Percentiles rank a stretch among this genome's conserved stretches.
These are phyloP conservation scores for Sycophila sp. DNA, from an alignment of 1,140 invertebrate species.

Conservation along the genomic window DNA sequence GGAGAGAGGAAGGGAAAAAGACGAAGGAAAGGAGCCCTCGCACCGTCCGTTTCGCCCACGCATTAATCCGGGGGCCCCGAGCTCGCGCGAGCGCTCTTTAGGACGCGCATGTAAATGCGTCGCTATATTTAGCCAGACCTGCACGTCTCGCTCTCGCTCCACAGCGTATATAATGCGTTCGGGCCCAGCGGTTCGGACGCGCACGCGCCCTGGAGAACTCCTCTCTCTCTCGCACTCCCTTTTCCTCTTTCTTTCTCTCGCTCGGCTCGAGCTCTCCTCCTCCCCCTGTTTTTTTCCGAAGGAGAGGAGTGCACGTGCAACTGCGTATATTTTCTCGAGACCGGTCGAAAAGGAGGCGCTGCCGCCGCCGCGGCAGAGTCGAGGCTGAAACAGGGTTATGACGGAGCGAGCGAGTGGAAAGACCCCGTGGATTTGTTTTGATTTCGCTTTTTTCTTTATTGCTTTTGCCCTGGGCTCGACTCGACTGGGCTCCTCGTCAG, in stretches of 20 bases:
- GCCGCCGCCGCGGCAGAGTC: not conserved
- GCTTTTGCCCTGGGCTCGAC: not conserved
- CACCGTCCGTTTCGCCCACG: conserved; percentile 52
- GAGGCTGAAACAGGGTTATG: not conserved
- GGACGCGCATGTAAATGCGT: conserved; percentile 61
- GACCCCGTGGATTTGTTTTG: not conserved
- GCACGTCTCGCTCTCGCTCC: conserved; percentile 9
- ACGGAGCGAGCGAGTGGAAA: not conserved
- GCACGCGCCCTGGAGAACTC: not conserved
- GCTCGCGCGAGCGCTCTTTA: conserved; percentile 54
- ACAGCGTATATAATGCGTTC: conserved; percentile 52
- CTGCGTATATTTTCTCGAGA: conserved; percentile 25
- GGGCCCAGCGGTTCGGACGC: conserved; percentile 32
- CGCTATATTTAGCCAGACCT: conserved; percentile 61
- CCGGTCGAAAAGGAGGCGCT: conserved; percentile 14
- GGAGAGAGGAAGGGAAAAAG: too few species aligned
- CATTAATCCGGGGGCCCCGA: conserved; percentile 48
- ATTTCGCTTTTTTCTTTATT: not conserved
- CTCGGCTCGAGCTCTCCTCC: too few species aligned
- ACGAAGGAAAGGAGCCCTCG: too few species aligned
- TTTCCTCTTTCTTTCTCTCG: conserved; percentile 6
- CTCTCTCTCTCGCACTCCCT: not conserved
- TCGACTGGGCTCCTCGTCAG: too few species aligned
- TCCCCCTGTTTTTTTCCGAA: not conserved
- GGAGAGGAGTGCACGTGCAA: conserved; percentile 34